Evolutionary conservation across 2,113 vertebrate species (phyloP), one percentile per base, ranked within the genome.

Genomic region (Probosciger aterrimus): DNA sequence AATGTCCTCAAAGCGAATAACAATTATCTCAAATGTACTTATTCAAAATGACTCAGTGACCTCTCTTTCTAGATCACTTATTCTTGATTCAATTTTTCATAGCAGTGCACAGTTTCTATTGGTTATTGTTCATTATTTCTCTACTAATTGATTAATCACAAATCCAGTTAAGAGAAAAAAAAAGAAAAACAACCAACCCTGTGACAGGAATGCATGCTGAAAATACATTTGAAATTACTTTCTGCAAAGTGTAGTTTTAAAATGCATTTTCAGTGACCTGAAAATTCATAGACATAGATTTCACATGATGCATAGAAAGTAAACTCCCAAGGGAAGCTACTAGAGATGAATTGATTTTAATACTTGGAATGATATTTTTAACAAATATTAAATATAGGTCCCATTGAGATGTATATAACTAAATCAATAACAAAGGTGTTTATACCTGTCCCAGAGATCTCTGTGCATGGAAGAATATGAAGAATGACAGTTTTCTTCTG

Each of bases 1-100:
- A 95, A 86, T 49, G 65, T 92, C 90, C 93, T 96, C 95, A 88
- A 86, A 96, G 96, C 82, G 37, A 69, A 10, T 55, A 67, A 94
- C 88, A 88, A 83, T 96, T 96, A 94, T 88, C 88, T 95, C 92
- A 90, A 92, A 94, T 90, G 90, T 88, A 79, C 86, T 94, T 88
- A 92, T 52, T 93, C 80, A 71, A 18, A 95, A 52, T 88, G 90
- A 79, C 90, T 95, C 28, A 0, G 50, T 94, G 96, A 90, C 90
- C 90, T 90, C 62, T 83, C 88, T 92, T 50, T 94, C 83, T 92
- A 70, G 47, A 95, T 94, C 93, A 79, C 80, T 95, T 96, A 70
- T 33, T 88, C 82, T 60, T 86, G 92, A 90, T 90, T 92, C 80
- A 68, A 25, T 90, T 96, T 95, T 39, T 95, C 82, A 75, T 59